Conservation (phyloP, 23 tunicate species). For the Corella eumyota region DNA sequence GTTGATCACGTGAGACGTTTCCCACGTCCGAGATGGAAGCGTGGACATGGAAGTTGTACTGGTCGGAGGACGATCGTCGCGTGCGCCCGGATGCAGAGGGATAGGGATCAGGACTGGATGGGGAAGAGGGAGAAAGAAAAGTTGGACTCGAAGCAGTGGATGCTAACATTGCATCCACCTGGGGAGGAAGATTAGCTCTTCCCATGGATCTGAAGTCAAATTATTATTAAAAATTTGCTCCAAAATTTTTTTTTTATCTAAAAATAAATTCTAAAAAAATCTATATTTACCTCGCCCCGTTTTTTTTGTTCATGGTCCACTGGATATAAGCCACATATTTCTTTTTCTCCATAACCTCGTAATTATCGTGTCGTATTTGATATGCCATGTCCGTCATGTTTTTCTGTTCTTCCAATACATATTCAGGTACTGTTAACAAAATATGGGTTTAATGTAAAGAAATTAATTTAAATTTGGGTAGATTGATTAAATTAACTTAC, state of each 20-base stretch:
- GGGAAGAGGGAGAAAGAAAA: constrained; percentile 3
- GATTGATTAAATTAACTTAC: too few species aligned
- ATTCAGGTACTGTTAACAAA: too few species aligned
- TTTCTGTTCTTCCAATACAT: constrained; percentile 5
- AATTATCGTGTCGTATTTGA: constrained; percentile 54
- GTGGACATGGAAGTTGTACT: background rate
- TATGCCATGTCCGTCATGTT: constrained; percentile 19
- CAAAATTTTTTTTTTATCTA: too few species aligned
- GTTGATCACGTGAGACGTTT: background rate
- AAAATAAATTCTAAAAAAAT: background rate
- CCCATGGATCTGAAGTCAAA: constrained; percentile 1
- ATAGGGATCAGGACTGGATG: constrained; percentile 20
- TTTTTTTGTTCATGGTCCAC: constrained; percentile 51
- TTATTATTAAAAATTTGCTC: too few species aligned
- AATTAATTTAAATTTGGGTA: background rate
- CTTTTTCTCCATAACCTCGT: constrained; percentile 78
- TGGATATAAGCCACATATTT: constrained; percentile 73
- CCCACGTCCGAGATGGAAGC: constrained; percentile 6
- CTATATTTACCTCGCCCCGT: constrained; percentile 32
- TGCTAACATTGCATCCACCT: too few species aligned
- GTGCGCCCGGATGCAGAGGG: constrained; percentile 11
- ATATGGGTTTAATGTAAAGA: too few species aligned
- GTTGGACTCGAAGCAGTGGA: constrained; percentile 13
- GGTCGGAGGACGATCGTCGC: constrained; percentile 33
- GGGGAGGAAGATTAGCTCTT: background rate